Evolutionary conservation across 2,113 vertebrate genomes (phyloP).

Genomic region (Oncorhynchus kisutch): DNA sequence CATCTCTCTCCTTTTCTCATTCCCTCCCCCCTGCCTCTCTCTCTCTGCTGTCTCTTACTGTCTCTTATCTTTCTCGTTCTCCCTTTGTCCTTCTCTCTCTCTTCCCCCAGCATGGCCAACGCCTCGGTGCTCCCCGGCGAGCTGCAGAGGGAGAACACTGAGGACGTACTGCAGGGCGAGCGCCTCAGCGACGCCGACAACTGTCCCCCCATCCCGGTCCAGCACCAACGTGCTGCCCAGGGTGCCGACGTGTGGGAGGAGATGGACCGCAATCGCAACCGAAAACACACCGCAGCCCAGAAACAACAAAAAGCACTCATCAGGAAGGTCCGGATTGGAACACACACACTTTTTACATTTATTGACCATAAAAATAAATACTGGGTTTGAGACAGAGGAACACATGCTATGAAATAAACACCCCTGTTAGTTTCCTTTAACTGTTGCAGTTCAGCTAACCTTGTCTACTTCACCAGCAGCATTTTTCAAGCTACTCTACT

Average conservation of each 20-base stretch:
- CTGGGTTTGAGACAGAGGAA: no score
- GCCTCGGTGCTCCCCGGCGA: constrained; percentile 94
- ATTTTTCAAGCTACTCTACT: not conserved
- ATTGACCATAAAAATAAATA: no score
- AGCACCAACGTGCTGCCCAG: constrained; percentile 66
- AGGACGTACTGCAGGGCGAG: constrained; percentile 97
- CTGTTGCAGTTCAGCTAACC: not conserved
- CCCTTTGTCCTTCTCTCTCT: not conserved
- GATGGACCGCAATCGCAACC: constrained; percentile 89
- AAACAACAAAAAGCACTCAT: constrained; percentile 69
- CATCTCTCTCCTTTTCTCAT: not conserved
- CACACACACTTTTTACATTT: not conserved
- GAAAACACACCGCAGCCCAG: constrained; percentile 73
- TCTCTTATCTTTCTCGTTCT: not conserved
- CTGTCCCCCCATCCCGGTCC: constrained; percentile 82
- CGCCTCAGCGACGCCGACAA: constrained; percentile 97
- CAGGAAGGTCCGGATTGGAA: constrained; percentile 78
- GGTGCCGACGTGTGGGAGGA: constrained; percentile 94
- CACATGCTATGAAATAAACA: no score
- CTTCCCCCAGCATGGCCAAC: constrained; percentile 90
- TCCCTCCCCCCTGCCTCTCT: constrained; percentile 9
- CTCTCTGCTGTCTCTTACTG: no score
- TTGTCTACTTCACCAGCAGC: not conserved
- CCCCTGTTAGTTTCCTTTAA: not conserved
- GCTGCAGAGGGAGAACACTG: constrained; percentile 93